These are phyloP conservation scores for Yponomeuta cagnagella DNA, from an alignment of 2,888 invertebrate genomes.

Conservation along the genomic window DNA sequence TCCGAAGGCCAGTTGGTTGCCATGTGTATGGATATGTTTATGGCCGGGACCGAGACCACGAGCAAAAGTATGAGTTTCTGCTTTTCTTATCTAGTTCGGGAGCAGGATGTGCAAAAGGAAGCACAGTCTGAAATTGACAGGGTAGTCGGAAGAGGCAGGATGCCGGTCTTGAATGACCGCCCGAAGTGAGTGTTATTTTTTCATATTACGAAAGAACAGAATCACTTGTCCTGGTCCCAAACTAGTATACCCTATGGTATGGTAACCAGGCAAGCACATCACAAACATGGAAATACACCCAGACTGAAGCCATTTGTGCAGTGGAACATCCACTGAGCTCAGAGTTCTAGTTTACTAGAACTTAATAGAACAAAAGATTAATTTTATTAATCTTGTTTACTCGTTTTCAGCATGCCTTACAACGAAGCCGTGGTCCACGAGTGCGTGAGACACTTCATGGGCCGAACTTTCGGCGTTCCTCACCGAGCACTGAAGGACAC, in stretches of 20 bases:
- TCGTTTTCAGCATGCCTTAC: slow-evolving; percentile 82
- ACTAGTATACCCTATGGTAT: too few species aligned
- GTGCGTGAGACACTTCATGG: slow-evolving; percentile 86
- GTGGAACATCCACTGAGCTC: too few species aligned
- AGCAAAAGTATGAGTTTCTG: slow-evolving; percentile 86
- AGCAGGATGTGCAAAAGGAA: slow-evolving; percentile 82
- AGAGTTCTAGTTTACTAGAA: too few species aligned
- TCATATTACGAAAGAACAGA: too few species aligned
- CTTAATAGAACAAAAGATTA: not conserved
- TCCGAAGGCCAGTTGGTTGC: slow-evolving; percentile 85
- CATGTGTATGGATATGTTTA: slow-evolving; percentile 89
- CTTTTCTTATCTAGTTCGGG: slow-evolving; percentile 82
- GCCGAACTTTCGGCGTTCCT: slow-evolving; percentile 85
- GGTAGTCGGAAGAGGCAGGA: slow-evolving; percentile 80
- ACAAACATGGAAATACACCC: too few species aligned
- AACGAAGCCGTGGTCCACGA: slow-evolving; percentile 87
- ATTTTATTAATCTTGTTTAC: not conserved
- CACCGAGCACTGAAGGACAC: slow-evolving; percentile 86
- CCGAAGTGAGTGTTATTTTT: slow-evolving; percentile 69
- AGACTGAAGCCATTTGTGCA: too few species aligned
- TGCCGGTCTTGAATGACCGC: slow-evolving; percentile 82
- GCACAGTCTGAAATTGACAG: slow-evolving; percentile 87
- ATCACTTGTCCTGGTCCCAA: too few species aligned
- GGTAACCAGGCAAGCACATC: too few species aligned
- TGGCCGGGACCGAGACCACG: slow-evolving; percentile 92